Evolutionary conservation across 2,113 vertebrate species (phyloP), one percentile per base, ranked within the genome.

Genomic region (Scomber colias): DNA sequence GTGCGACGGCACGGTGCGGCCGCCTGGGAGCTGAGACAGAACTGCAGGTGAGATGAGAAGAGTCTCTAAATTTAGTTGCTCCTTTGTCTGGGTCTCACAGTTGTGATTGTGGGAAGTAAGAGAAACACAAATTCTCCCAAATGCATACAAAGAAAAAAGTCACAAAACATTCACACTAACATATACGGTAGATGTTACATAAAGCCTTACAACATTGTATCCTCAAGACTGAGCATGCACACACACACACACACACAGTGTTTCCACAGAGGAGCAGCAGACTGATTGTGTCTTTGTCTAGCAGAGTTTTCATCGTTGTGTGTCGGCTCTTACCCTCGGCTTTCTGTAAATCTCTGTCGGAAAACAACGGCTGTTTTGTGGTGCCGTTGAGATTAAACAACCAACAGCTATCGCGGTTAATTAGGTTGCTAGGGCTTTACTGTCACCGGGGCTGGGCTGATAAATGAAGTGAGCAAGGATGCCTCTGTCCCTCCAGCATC

Each of bases 381-480:
- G 56, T 55, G 57, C 82, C 14, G 3, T 17, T 14, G 74, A 89
- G 81, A 79, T 85, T 77, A 72, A 86, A 82, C 71, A 72, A 73
- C 60, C 8, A 10, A 71, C 86, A 83, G 74, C 79, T 49, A 63
- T 81, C 7, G 3, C 1, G 2, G 73, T 70, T 87, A 81, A 90
- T 91, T 86, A 83, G 73, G 73, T 81, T 87, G 70, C 82, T 3
- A 17, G 80, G 63, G 78, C 61, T 87, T 82, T 77, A 46, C 79
- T 86, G 81, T 75, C 76, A 54, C 53, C n/a, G 11, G 66, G 40
- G 48, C 50, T 2, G 48, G 51, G 73, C 56, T 90, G 74, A 81
- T 76, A 68, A 67, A 90, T 90, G 67, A 84, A 87, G 35, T 63
- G 56, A 79, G 54, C 14, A 11, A 81, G 66, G 66, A 84, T 31